Evolutionary conservation across 2,888 invertebrate species (phyloP).

Genomic region (Agrochola litura): DNA sequence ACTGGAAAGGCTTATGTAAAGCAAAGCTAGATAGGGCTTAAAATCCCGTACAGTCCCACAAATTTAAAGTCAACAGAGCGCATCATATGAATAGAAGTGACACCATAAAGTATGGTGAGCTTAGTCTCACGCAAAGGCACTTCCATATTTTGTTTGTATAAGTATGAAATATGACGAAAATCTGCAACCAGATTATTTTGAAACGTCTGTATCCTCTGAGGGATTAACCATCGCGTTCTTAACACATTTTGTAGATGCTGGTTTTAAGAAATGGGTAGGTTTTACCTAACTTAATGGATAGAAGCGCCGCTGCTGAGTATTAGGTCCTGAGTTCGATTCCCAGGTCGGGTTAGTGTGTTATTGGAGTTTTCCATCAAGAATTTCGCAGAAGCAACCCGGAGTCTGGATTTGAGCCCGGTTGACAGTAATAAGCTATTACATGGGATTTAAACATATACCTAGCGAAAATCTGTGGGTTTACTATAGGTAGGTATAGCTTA

Average conservation of each 20-base stretch:
- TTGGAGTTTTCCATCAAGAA: neutral
- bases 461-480: neutral
- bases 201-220: neutral
- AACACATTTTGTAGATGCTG: neutral
- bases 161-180: constrained; percentile 14
- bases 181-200: constrained; percentile 16
- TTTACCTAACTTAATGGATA: neutral
- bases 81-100: constrained; percentile 53
- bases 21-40: constrained; percentile 11
- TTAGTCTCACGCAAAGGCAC: constrained; percentile 23
- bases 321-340: too few species aligned
- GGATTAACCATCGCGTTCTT: constrained; percentile 5
- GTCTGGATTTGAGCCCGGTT: too few species aligned
- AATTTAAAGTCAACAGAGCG: constrained; percentile 28
- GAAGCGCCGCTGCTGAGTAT: neutral
- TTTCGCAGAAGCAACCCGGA: neutral
- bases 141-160: constrained; percentile 38
- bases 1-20: constrained; percentile 10
- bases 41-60: constrained; percentile 7
- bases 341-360: neutral
- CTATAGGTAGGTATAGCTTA: too few species aligned
- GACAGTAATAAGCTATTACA: neutral
- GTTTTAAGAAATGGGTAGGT: neutral
- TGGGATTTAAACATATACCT: neutral
- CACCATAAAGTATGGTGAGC: constrained; percentile 50